Evolutionary conservation across 2,113 vertebrate species (phyloP).

Genomic region (Pomatorhinus ruficollis): DNA sequence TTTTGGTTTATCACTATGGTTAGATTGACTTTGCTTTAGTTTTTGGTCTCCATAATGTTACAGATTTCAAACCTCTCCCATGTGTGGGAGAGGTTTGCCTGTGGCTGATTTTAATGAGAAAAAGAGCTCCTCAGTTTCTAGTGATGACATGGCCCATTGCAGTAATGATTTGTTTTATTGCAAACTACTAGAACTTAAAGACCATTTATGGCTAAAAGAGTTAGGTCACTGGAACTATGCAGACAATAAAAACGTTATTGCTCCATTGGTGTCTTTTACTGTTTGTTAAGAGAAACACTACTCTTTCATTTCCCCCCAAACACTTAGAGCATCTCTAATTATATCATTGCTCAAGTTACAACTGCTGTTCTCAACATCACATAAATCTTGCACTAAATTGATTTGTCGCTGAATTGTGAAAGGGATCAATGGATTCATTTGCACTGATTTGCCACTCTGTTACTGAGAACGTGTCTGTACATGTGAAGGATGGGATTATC

Average conservation of each 20-base stretch:
- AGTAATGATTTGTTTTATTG: conserved; percentile 15
- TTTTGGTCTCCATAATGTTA: background rate
- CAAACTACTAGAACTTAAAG: conserved; percentile 54
- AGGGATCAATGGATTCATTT: conserved; percentile 90
- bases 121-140: background rate
- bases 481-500: conserved; percentile 85
- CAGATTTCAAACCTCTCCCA: background rate
- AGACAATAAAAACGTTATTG: conserved; percentile 55
- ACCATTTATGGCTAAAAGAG: conserved; percentile 48
- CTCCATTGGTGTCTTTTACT: conserved; percentile 18
- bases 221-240: conserved; percentile 46
- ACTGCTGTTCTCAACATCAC: conserved; percentile 79
- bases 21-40: background rate
- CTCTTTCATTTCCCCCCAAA: conserved; percentile 44
- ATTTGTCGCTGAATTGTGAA: conserved; percentile 77
- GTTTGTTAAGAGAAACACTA: conserved; percentile 49
- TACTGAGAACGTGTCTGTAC: conserved; percentile 78
- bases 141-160: background rate
- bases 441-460: conserved; percentile 73
- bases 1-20: background rate
- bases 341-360: conserved; percentile 69
- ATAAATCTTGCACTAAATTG: conserved; percentile 82
- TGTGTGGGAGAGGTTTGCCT: background rate
- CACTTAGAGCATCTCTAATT: conserved; percentile 73
- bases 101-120: background rate